These are phyloP conservation scores for Gonatopus flavifemur DNA, from an alignment of 1,140 invertebrate species.

Conservation along the genomic window DNA sequence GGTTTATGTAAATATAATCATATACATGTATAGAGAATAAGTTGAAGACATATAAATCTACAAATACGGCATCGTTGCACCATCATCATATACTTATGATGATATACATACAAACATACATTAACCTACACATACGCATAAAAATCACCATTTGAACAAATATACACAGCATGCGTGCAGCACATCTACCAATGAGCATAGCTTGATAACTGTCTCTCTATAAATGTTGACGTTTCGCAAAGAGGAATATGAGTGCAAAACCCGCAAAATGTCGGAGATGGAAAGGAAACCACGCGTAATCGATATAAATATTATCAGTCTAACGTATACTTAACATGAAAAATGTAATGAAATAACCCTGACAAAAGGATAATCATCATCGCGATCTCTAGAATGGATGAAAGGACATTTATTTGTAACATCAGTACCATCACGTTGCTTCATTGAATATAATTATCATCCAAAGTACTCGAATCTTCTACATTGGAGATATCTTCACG, in stretches of 20 bases:
- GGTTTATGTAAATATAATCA: slow-evolving; percentile 36
- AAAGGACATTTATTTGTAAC: no score
- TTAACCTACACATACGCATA: slow-evolving; percentile 3
- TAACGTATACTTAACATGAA: no score
- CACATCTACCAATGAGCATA: slow-evolving; percentile 27
- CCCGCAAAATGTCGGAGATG: slow-evolving; percentile 14
- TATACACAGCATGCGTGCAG: slow-evolving; percentile 2
- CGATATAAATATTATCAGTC: no score
- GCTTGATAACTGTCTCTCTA: slow-evolving; percentile 50
- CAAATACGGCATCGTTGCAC: slow-evolving; percentile 6
- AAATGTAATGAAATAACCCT: no score
- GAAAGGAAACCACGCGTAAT: slow-evolving; percentile 33
- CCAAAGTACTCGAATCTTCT: no score
- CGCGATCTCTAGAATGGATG: no score
- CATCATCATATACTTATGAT: background rate
- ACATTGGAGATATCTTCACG: no score
- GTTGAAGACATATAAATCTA: background rate
- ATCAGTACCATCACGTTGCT: no score
- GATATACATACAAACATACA: slow-evolving; percentile 1
- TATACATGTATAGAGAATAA: slow-evolving; percentile 24
- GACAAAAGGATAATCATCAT: no score
- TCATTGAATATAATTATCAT: no score
- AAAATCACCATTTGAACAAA: background rate
- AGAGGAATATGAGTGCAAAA: slow-evolving; percentile 16
- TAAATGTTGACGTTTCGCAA: slow-evolving; percentile 41